A percentile compares a stretch with the other conserved stretches of the same genome.
Evolutionary conservation across 2,888 invertebrate species (phyloP).

Genomic region (Trachelus tabidus): DNA sequence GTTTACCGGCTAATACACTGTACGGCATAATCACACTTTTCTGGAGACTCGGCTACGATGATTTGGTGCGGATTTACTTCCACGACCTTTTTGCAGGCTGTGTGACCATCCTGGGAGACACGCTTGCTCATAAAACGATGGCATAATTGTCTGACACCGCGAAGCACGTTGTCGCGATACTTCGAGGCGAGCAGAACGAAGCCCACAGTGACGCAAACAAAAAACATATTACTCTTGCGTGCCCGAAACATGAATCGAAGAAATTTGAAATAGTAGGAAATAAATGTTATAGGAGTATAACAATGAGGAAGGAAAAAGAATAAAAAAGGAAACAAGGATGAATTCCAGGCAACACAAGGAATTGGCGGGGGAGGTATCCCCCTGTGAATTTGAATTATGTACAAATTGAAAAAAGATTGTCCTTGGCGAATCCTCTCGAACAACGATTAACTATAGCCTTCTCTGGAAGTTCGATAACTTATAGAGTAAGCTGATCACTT

Average conservation of each 20-base stretch:
- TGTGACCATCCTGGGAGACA: slow-evolving; percentile 22
- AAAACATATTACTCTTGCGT: slow-evolving; percentile 53
- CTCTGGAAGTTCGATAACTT: neutral
- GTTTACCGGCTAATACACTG: slow-evolving; percentile 60
- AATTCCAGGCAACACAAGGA: neutral
- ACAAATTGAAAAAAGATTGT: neutral
- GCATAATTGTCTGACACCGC: slow-evolving; percentile 55
- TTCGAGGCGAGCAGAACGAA: slow-evolving; percentile 60
- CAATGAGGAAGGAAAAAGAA: neutral
- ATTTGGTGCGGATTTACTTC: slow-evolving; percentile 43
- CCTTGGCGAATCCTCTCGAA: neutral
- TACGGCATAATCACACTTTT: slow-evolving; percentile 61
- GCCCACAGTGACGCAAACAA: slow-evolving; percentile 60
- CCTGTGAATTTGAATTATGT: neutral
- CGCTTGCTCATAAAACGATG: slow-evolving; percentile 39
- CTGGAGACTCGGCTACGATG: slow-evolving; percentile 59
- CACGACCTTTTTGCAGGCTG: slow-evolving; percentile 15
- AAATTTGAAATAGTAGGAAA: slow-evolving; percentile 5
- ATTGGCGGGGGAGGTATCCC: neutral
- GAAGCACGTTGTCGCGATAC: slow-evolving; percentile 58
- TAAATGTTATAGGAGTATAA: neutral
- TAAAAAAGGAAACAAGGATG: neutral
- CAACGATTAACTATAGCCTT: neutral
- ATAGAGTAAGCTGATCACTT: neutral
- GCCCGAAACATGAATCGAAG: slow-evolving; percentile 43